Evolutionary conservation across 2,888 invertebrate genomes (phyloP).

Genomic region (Parascotia fuliginaria): DNA sequence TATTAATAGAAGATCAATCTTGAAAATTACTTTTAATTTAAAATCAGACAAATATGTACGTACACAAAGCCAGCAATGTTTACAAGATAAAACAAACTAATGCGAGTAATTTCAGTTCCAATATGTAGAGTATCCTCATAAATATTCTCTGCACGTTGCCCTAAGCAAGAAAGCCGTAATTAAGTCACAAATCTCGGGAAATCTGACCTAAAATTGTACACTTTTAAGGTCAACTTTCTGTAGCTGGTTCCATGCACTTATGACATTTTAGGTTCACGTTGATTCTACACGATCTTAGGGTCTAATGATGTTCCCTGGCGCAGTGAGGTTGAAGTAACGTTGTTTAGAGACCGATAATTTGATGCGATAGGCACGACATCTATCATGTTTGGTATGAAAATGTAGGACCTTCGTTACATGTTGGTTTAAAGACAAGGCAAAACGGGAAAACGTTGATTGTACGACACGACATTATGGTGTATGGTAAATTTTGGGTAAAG

Average conservation of each 20-base stretch:
- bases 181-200: too few species aligned
- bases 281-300: conserved; percentile 25
- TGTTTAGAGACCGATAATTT: conserved; percentile 40
- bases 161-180: too few species aligned
- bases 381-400: conserved; percentile 33
- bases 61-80: not conserved
- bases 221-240: too few species aligned
- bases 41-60: too few species aligned
- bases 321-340: conserved; percentile 15
- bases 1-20: too few species aligned
- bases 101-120: not conserved
- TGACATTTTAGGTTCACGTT: too few species aligned
- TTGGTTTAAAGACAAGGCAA: conserved; percentile 7
- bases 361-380: conserved; percentile 40
- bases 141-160: conserved; percentile 16
- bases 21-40: too few species aligned
- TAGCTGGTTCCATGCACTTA: too few species aligned
- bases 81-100: not conserved
- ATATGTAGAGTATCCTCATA: conserved; percentile 11
- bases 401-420: conserved; percentile 21
- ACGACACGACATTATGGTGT: conserved; percentile 17
- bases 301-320: conserved; percentile 32
- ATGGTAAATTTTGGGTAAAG: conserved; percentile 7
- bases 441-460: conserved; percentile 13
- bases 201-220: too few species aligned